Evolutionary conservation across 2,797 vertebrate genomes (phyloP).

Genomic region (Tokudaia tokunoshimensis): DNA sequence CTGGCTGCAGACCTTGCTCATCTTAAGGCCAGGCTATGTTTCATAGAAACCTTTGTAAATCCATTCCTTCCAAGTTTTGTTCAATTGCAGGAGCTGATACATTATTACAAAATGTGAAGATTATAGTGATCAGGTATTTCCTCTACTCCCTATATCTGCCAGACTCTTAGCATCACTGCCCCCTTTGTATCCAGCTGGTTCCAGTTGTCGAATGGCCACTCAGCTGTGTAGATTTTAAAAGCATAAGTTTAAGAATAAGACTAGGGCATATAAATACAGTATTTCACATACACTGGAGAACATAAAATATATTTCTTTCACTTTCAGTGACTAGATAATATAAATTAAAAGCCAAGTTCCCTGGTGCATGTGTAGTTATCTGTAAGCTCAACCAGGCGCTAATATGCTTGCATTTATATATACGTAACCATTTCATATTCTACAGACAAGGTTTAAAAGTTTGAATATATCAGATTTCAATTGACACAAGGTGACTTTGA

Average conservation of each 20-base stretch:
- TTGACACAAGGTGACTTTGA: neutral
- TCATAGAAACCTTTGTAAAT: neutral
- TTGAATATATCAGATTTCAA: neutral
- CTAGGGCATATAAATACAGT: neutral
- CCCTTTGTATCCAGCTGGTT: neutral
- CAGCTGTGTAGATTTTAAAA: neutral
- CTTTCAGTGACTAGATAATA: neutral
- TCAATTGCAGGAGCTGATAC: neutral
- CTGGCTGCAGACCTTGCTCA: neutral
- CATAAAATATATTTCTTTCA: neutral
- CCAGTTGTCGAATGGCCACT: neutral
- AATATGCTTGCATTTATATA: neutral
- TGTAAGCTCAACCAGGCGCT: neutral
- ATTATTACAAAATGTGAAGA: neutral
- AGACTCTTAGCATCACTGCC: neutral
- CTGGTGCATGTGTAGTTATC: neutral
- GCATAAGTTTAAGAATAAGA: neutral
- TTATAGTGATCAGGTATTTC: neutral
- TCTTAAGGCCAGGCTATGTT: neutral
- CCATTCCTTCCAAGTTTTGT: neutral
- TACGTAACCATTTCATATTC: conserved; percentile 9
- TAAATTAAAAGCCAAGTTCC: neutral
- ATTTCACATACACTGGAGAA: neutral
- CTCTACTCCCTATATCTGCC: neutral
- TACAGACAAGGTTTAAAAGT: neutral